Base-by-base conservation (phyloP, 2,797 vertebrate genomes). In the Hyperoplus lanceolatus region DNA sequence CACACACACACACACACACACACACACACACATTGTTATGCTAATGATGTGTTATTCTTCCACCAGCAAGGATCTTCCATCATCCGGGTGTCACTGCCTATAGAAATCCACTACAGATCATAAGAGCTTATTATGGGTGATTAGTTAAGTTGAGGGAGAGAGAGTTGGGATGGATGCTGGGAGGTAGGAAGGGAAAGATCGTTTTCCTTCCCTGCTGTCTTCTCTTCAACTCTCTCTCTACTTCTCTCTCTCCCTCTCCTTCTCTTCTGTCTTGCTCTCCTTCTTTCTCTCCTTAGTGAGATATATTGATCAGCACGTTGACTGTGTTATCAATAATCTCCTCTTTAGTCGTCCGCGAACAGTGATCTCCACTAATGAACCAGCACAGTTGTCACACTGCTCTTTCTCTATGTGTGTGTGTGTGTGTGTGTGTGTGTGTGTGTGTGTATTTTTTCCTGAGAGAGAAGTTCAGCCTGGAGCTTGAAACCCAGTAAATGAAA, bases 41-140 rank as follows among this genome's bases (percentile, higher is more conserved):
- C 94, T 97, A 96, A 97, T 98, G 89, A 92, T 93, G 89, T 93
- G 88, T 96, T 97, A 92, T 95, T 93, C 95, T 96, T 96, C 95
- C 93, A 94, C 92, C 89, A 92, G 90, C 93, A 90, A 93, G 91
- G 92, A 92, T 95, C 94, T 90, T 98, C 94, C 92, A 96, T 97
- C 97, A 97, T 96, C 94, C 94, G 79, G 91, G 87, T 94, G 95
- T 95, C 95, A 94, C 90, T 85, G 78, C 93, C 96, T 96, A 96
- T 95, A 94, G 96, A 96, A 95, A 96, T 96, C 96, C 95, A 95
- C 96, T 97, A 96, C 95, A 94, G 96, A 96, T 97, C 95, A 95
- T 97, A 97, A 97, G 96, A 94, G 96, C 96, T 96, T 96, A 97
- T 98, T 96, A 98, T 96, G 95, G 96, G 96, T 95, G 94, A 95